phyloP scores from a whole-genome alignment of 2,113 vertebrate species.

The Microcebus tavaratra region DNA sequence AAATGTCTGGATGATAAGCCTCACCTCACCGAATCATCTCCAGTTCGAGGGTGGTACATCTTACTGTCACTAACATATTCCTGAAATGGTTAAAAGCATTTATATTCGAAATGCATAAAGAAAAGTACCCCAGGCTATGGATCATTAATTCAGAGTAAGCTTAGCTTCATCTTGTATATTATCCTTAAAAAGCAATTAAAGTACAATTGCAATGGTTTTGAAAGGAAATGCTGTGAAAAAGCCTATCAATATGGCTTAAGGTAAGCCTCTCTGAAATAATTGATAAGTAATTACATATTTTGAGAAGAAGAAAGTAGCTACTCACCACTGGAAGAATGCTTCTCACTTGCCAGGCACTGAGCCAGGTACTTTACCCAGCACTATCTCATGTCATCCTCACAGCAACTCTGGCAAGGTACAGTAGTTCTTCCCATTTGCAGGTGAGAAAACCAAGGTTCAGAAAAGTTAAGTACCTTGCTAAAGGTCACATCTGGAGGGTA shows the following conservation, averaged over 20 bases:
- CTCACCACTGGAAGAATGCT: not conserved
- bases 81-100: constrained; percentile 24
- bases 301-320: not conserved
- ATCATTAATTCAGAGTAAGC: constrained; percentile 3
- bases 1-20: not conserved
- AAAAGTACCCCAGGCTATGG: not conserved
- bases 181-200: constrained; percentile 67
- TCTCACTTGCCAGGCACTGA: not conserved
- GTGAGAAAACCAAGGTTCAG: constrained; percentile 6
- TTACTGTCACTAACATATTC: not conserved
- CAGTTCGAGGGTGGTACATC: not conserved
- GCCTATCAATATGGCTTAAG: constrained; percentile 35
- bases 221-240: constrained; percentile 42
- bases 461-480: constrained; percentile 2
- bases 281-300: constrained; percentile 37
- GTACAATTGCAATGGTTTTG: constrained; percentile 30
- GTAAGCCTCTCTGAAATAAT: constrained; percentile 51
- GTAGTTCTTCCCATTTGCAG: not conserved
- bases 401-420: not conserved
- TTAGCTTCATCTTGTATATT: constrained; percentile 23
- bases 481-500: not conserved
- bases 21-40: constrained; percentile 28
- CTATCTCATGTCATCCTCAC: not conserved
- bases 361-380: not conserved
- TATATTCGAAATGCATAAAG: constrained; percentile 2